These are phyloP conservation scores for Rhorus exstirpatorius DNA, from an alignment of 2,888 invertebrate species.

Conservation along the genomic window DNA sequence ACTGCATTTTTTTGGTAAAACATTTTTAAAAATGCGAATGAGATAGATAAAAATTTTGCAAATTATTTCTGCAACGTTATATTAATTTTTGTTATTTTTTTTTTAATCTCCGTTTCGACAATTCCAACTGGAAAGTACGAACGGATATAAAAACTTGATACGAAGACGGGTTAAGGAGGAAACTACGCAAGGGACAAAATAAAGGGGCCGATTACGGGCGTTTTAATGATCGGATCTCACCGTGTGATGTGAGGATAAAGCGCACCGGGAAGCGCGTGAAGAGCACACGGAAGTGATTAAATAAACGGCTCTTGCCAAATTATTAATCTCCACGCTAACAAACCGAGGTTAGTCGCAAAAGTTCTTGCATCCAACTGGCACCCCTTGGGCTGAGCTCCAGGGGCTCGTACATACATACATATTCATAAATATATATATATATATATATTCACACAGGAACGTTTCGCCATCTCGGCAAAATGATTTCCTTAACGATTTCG, in stretches of 20 bases:
- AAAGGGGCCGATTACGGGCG: slow-evolving; percentile 4
- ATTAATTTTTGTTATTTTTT: too few species aligned
- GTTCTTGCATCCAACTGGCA: slow-evolving; percentile 31
- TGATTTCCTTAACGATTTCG: slow-evolving; percentile 67
- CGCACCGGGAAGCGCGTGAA: neutral
- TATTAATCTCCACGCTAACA: slow-evolving; percentile 56
- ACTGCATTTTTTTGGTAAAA: too few species aligned
- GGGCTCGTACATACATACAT: neutral
- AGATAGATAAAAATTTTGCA: too few species aligned
- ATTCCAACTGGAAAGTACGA: neutral
- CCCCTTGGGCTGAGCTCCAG: neutral
- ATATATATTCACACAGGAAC: slow-evolving; percentile 13
- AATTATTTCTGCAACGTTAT: too few species aligned
- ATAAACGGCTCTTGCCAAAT: slow-evolving; percentile 46
- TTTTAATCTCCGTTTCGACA: too few species aligned
- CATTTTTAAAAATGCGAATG: too few species aligned
- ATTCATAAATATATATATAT: slow-evolving; percentile 2
- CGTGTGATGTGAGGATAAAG: slow-evolving; percentile 1
- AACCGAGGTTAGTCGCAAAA: slow-evolving; percentile 52
- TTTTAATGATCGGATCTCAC: slow-evolving; percentile 1
- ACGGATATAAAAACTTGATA: neutral
- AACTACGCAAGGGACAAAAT: neutral
- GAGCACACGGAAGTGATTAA: slow-evolving; percentile 29
- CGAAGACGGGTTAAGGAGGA: neutral
- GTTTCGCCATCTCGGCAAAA: slow-evolving; percentile 58